Base-by-base conservation (phyloP, 1,140 invertebrate genomes). In the Drosophila prosaltans region DNA sequence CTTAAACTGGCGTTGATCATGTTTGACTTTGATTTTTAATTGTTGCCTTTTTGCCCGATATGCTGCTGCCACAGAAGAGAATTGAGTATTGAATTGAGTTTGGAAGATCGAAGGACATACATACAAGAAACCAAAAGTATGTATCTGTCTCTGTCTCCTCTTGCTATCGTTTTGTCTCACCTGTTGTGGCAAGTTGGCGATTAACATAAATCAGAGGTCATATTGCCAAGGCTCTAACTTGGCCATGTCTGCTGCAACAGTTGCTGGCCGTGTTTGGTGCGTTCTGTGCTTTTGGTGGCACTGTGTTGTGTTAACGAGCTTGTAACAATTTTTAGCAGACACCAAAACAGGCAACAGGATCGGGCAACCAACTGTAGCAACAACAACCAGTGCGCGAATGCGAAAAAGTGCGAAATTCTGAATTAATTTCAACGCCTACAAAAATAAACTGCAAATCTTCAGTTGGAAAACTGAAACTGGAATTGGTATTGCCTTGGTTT, bases 1-100 rank as follows among this genome's bases (percentile, higher is more conserved):
- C 85, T 88, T 89, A 89, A 89, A 89, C 84, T 90, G 84, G 85
- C 85, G 84, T 89, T 89, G 84, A 89, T 89, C 84, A 89, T 89
- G 84, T 89, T 89, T 89, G 84, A 89, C 84, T 89, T 89, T 89
- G 84, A 89, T 89, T 89, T 89, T 89, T 89, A 89, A 89, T 89
- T 89, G 84, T 89, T 89, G 81, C 75, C 80, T 81, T 70, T 43
- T 73, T 81, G 67, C 66, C 64, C 59, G 40, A 40, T 58, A 16
- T 16, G 16, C 16, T 16, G 16, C 16, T 16, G 40, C 61, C 61
- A 80, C 69, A 69, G 32, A 69, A 60, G 57, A 64, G 61, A 51
- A 51, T 51, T 51, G 45, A 51, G 21, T 51, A 51, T 51, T 51
- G 45, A 51, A 51, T 51, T 51, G 45, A 51, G 45, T 26, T 48